These are phyloP conservation scores for Gallinago stenura DNA, from an alignment of 2,797 vertebrate species.

Conservation along the genomic window DNA sequence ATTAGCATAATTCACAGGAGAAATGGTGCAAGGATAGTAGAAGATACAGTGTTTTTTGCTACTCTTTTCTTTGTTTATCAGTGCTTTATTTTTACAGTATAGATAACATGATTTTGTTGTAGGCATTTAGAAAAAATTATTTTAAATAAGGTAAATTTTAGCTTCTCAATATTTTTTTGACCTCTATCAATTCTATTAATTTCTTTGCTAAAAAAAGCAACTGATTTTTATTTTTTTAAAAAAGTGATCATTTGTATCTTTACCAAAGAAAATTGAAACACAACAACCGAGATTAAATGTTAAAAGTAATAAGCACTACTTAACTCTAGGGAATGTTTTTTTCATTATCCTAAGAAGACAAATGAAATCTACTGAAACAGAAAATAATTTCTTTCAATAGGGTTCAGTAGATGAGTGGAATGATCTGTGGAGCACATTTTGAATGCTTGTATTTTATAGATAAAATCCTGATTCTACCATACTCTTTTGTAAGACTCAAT, in stretches of 20 bases:
- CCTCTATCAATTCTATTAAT: neutral
- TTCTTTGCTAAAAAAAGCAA: neutral
- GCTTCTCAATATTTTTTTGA: neutral
- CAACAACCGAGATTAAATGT: neutral
- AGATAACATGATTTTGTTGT: neutral
- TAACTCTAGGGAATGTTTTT: neutral
- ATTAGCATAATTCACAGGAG: neutral
- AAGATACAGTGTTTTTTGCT: neutral
- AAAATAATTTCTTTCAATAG: accelerated
- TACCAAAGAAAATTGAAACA: neutral
- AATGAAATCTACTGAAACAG: neutral
- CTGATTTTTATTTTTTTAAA: neutral
- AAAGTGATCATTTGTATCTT: accelerated
- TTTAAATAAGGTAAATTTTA: neutral
- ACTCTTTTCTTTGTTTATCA: neutral
- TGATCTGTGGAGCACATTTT: neutral
- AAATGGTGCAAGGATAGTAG: neutral
- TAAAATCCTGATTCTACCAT: neutral
- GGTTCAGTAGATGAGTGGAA: neutral
- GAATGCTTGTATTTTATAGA: neutral
- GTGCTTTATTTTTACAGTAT: neutral
- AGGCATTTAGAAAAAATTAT: neutral
- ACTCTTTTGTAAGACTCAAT: neutral
- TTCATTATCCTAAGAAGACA: neutral
- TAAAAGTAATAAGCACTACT: neutral